These are phyloP conservation scores for Indicator maculatus DNA, from an alignment of 2,113 vertebrate species.

Conservation along the genomic window DNA sequence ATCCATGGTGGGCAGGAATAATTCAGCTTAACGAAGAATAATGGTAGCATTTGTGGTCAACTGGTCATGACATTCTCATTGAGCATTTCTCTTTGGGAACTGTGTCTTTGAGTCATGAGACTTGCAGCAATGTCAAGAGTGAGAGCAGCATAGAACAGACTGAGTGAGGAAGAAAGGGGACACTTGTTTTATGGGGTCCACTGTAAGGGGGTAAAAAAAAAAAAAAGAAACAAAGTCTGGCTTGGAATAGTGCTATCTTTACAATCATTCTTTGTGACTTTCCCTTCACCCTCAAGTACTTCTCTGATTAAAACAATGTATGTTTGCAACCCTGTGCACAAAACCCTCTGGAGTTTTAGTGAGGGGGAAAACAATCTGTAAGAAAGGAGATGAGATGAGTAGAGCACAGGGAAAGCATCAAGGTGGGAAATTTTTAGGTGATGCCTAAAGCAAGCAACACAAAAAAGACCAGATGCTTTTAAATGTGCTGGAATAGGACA, in stretches of 20 bases:
- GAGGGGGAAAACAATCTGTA: background rate
- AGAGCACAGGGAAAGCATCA: background rate
- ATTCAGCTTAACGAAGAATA: slow-evolving; percentile 34
- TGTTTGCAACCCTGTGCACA: background rate
- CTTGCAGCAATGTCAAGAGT: background rate
- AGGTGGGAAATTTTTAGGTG: background rate
- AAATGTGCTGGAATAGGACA: fast-evolving
- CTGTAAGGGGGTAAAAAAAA: background rate
- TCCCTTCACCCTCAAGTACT: background rate
- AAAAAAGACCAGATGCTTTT: background rate
- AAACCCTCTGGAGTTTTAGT: background rate
- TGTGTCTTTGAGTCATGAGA: background rate
- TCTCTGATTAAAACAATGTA: background rate
- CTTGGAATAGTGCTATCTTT: background rate
- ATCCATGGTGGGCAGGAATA: slow-evolving; percentile 40
- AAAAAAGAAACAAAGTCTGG: background rate
- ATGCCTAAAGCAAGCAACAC: background rate
- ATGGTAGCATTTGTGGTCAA: slow-evolving; percentile 57
- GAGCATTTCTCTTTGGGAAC: slow-evolving; percentile 43
- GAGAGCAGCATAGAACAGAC: background rate
- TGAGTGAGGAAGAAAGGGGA: slow-evolving; percentile 1
- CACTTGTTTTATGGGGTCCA: slow-evolving; percentile 24
- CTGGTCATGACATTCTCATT: slow-evolving; percentile 48
- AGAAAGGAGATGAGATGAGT: background rate
- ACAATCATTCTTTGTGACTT: slow-evolving; percentile 17